These are phyloP conservation scores for Butastur rufipennis DNA, from an alignment of 2,113 vertebrate genomes.

Conservation along the genomic window DNA sequence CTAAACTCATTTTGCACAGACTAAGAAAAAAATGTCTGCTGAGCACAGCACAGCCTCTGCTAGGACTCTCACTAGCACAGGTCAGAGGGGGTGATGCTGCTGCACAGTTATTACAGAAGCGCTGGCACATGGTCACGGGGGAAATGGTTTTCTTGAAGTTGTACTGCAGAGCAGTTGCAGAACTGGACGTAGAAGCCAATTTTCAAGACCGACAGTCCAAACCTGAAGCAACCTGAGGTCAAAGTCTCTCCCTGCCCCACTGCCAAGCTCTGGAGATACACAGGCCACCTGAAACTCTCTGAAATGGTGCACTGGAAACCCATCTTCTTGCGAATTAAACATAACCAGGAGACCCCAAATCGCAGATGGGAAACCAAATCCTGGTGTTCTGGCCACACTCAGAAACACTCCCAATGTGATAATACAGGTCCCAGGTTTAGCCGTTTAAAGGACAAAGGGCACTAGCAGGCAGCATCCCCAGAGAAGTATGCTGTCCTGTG, in stretches of 20 bases:
- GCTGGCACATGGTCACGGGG: rapidly evolving
- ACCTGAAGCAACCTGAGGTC: not conserved
- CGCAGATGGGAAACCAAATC: not conserved
- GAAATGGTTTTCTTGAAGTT: not conserved
- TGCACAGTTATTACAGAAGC: not conserved
- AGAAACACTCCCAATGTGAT: not conserved
- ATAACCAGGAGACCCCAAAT: not conserved
- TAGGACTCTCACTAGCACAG: not conserved
- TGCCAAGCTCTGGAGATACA: not conserved
- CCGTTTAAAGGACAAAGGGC: not conserved
- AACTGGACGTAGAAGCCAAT: not conserved
- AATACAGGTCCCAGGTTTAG: not conserved
- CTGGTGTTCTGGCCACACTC: not conserved
- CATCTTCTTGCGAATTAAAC: not conserved
- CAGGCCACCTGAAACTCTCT: not conserved
- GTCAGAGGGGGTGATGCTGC: not conserved
- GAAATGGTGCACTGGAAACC: not conserved
- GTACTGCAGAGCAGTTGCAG: not conserved
- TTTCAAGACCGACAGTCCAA: not conserved
- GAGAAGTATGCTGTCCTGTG: not conserved
- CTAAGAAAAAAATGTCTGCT: not conserved
- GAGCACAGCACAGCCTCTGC: not conserved
- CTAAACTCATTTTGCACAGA: not conserved
- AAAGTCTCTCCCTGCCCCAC: not conserved
- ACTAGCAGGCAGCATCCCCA: not conserved